Conservation (phyloP, 2,888 invertebrate genomes). For the Ichneumon xanthorius region DNA sequence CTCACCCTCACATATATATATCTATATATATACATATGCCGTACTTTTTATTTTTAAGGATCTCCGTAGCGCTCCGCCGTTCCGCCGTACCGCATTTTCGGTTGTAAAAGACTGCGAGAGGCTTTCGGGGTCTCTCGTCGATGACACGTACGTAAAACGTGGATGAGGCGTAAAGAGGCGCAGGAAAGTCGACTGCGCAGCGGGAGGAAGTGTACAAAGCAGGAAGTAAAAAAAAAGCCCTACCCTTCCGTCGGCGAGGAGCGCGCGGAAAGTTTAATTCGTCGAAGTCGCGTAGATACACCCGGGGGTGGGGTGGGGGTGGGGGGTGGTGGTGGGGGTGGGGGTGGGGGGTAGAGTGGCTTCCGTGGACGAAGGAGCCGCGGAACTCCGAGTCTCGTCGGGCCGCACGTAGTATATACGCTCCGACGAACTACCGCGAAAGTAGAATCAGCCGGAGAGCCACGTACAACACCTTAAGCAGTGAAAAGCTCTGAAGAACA, state of each 20-base stretch:
- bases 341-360: background rate
- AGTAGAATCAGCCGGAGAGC: slow-evolving; percentile 30
- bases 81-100: background rate
- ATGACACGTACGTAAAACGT: slow-evolving; percentile 19
- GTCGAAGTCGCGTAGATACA: slow-evolving; percentile 1
- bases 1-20: too few relatives aligned
- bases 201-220: slow-evolving; percentile 1
- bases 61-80: background rate
- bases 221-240: slow-evolving; percentile 1
- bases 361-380: background rate
- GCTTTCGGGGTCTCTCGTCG: slow-evolving; percentile 1
- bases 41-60: too few relatives aligned
- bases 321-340: background rate
- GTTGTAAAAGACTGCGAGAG: background rate
- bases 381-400: slow-evolving; percentile 13
- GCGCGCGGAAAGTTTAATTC: slow-evolving; percentile 61
- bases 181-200: background rate
- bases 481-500: slow-evolving; percentile 61
- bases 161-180: slow-evolving; percentile 7
- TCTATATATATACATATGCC: too few relatives aligned
- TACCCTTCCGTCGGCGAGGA: slow-evolving; percentile 7
- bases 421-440: slow-evolving; percentile 18
- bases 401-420: slow-evolving; percentile 35
- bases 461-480: slow-evolving; percentile 59
- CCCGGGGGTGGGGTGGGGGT: background rate